These are phyloP conservation scores for Phenganax subtilis DNA, from an alignment of 92 coral and sea anemone genomes.

Conservation along the genomic window DNA sequence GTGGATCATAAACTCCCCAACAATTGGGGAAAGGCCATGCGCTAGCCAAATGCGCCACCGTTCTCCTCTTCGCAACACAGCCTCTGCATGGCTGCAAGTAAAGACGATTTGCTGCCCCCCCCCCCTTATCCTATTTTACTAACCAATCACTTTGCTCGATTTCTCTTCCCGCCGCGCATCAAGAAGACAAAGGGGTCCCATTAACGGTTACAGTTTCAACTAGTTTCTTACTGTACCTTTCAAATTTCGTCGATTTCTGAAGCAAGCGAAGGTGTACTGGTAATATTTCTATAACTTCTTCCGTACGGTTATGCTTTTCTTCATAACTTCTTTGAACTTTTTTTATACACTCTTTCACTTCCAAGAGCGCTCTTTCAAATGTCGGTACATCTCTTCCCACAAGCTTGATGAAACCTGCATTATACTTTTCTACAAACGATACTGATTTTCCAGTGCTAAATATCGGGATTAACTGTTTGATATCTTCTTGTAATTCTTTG, in stretches of 20 bases:
- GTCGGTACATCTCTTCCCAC: neutral
- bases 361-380: neutral
- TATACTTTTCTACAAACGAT: neutral
- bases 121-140: no score
- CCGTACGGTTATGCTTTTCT: neutral
- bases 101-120: neutral
- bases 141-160: no score
- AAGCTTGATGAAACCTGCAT: slow-evolving; percentile 8
- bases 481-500: neutral
- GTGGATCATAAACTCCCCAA: no score
- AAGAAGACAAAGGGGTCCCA: no score
- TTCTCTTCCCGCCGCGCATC: no score
- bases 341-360: slow-evolving; percentile 7
- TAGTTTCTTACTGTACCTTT: neutral
- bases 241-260: slow-evolving; percentile 12
- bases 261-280: neutral
- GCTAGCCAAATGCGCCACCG: no score
- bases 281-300: slow-evolving; percentile 1
- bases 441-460: neutral
- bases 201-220: no score
- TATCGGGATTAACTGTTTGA: neutral
- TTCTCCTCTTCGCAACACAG: no score
- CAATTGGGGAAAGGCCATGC: no score
- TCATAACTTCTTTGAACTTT: neutral
- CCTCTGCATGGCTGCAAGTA: neutral